Evolutionary conservation across 2,797 vertebrate species (phyloP), one percentile per base, ranked within the genome.

Genomic region (Simalia tracyae): DNA sequence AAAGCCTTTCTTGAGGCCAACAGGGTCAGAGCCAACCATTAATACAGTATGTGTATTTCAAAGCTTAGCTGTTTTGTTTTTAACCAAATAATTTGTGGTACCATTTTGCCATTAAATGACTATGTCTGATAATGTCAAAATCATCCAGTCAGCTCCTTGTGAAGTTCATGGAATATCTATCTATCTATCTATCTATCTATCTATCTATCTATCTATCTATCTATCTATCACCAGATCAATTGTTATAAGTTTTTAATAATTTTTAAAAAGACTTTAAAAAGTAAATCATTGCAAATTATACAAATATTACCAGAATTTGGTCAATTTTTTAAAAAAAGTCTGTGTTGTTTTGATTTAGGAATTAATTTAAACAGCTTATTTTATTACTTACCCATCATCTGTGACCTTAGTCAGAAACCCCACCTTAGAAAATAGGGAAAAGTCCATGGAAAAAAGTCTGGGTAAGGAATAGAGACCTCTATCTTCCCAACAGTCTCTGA

Each of bases 221-320:
- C 60, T 61, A 7, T 42, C 42, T 42, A 42, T 56, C 95, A 94
- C 26, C 91, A 94, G 61, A 89, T 94, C 36, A 60, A 86, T 84
- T 89, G 84, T 36, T 68, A 60, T 7, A 36, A 28, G 3, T 91
- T 91, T 95, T 96, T 89, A 94, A 93, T 93, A 93, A 85, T 64
- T 93, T 93, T 93, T 93, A 89, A 90, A 28, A 11, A 17, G 14
- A 63, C 4, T 63, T 81, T 93, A 31, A 28, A 61, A 59, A 72
- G 90, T 72, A 91, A 94, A 94, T 93, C 86, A 89, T 0, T 91
- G 61, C 59, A 86, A 56, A 8, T 46, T 89, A 86, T 31, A 17
- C 66, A 94, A 92, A n/a, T 91, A 91, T 89, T 94, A 84, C 86
- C 92, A 92, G 57, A 57, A n/a, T 76, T 95, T 94, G n/a, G 19